A percentile compares a stretch with the other conserved stretches of the same genome.
phyloP scores from a whole-genome alignment of 1,140 invertebrate genomes.

The Magallana gigas region DNA sequence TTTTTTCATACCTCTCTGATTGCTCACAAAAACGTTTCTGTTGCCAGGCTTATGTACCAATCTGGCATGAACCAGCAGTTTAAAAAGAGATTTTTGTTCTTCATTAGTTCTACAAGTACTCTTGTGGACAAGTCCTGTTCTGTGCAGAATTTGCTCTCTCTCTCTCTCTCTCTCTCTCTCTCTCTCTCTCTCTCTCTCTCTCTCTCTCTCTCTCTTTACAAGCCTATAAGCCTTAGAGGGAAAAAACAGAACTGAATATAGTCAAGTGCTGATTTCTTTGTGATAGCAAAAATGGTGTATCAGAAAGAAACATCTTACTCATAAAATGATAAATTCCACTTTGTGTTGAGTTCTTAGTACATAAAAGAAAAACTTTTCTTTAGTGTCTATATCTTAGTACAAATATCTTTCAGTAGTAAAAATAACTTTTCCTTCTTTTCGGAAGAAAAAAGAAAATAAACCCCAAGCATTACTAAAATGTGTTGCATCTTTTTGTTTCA shows the following conservation, averaged over 20 bases:
- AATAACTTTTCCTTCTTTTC: slow-evolving; percentile 21
- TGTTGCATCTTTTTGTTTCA: not conserved
- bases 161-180: not conserved
- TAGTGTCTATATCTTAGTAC: no score
- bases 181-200: not conserved
- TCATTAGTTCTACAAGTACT: not conserved
- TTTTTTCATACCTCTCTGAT: slow-evolving; percentile 15
- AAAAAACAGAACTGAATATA: not conserved
- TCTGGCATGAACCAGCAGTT: not conserved
- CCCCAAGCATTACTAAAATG: not conserved
- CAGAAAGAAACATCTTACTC: not conserved
- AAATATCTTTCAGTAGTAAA: not conserved
- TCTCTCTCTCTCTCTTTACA: not conserved
- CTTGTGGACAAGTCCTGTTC: not conserved
- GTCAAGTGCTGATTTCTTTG: not conserved
- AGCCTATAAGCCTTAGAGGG: not conserved
- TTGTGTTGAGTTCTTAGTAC: not conserved
- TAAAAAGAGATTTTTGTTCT: slow-evolving; percentile 5
- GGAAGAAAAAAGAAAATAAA: not conserved
- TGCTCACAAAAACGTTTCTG: not conserved
- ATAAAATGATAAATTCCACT: not conserved
- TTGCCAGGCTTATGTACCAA: not conserved
- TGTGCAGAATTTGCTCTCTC: not conserved
- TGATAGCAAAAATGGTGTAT: not conserved
- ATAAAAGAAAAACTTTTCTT: not conserved